These are phyloP conservation scores for Heliconius ethilla DNA, from an alignment of 2,888 invertebrate species.

Conservation along the genomic window DNA sequence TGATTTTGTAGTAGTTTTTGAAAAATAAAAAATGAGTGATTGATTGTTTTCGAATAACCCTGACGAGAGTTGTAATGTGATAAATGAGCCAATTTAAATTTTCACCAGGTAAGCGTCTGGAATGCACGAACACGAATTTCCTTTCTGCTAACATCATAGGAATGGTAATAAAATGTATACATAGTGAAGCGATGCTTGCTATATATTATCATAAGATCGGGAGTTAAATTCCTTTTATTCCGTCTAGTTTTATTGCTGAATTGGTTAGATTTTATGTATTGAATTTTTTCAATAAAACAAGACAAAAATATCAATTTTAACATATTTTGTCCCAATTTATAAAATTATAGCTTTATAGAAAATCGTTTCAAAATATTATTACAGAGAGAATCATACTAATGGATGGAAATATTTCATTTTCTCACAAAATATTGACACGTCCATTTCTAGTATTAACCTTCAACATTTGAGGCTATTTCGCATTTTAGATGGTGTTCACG, in stretches of 20 bases:
- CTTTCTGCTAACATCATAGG: slow-evolving; percentile 58
- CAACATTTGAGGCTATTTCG: not conserved
- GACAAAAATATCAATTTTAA: not conserved
- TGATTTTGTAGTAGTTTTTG: slow-evolving; percentile 22
- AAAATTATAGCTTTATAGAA: too few relatives aligned
- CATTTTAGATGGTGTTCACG: not conserved
- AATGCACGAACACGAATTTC: slow-evolving; percentile 50
- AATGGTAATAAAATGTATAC: slow-evolving; percentile 66
- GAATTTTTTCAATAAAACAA: not conserved
- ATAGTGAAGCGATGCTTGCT: slow-evolving; percentile 70
- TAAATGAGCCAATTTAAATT: slow-evolving; percentile 61
- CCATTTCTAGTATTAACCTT: not conserved
- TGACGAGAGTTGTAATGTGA: slow-evolving; percentile 48
- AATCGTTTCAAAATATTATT: too few relatives aligned
- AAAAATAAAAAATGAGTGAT: slow-evolving; percentile 36
- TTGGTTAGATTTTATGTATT: not conserved
- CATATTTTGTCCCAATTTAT: too few relatives aligned
- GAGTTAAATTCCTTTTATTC: slow-evolving; percentile 72
- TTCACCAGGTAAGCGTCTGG: slow-evolving; percentile 50
- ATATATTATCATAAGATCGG: slow-evolving; percentile 68
- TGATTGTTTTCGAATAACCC: slow-evolving; percentile 39
- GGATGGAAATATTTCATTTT: not conserved
- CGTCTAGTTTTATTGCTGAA: slow-evolving; percentile 65
- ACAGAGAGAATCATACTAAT: not conserved
- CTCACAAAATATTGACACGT: not conserved